Base-by-base conservation (phyloP, 2,888 invertebrate genomes). In the Abscondita cerata region DNA sequence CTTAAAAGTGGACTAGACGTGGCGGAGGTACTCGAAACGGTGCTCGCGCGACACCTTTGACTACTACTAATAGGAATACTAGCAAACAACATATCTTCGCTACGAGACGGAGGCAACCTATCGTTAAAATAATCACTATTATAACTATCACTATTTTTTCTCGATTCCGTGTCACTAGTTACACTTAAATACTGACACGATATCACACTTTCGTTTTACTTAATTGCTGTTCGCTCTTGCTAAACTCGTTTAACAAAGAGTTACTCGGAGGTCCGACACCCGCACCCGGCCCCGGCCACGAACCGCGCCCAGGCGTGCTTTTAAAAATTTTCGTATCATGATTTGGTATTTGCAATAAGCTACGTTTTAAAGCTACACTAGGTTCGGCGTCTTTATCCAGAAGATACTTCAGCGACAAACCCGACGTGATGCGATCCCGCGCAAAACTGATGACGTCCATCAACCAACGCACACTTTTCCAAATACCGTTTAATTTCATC, bases 381-480 rank as follows among this genome's bases (percentile, higher is more conserved):
- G 61, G 61, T 1, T 76, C 78, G 25, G 73, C 72, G 59, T 78
- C 80, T 57, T 76, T 80, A 52, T 75, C 78, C 44, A 86, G 82
- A 31, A 85, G 84, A 72, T 66, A 80, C 68, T 69, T 80, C 77
- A 67, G 80, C 69, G 67, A 80, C 70, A 67, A 80, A 71, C 78
- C 78, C 19, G 68, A 72, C 11, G 74, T 72, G 15, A 83, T 82
- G 38, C 91, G 87, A 75, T 98, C 98, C 63, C 98, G 86, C 0
- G 98, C 96, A 77, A 95, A 95, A 0, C 93, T 90, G 55, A 98
- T 95, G 4, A 97, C 90, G 76, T 98, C 96, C 88, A 96, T 93
- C 15, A 98, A 86, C 98, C 98, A 99, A 13, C 99, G 87, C 41
- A 95, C 91, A 15, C 91, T 90, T 75, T 95, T 95, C 98, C 98